Percentiles rank a stretch among this genome's conserved stretches.
Evolutionary conservation across 2,113 vertebrate genomes (phyloP).

Genomic region (Chelonoidis abingdonii): DNA sequence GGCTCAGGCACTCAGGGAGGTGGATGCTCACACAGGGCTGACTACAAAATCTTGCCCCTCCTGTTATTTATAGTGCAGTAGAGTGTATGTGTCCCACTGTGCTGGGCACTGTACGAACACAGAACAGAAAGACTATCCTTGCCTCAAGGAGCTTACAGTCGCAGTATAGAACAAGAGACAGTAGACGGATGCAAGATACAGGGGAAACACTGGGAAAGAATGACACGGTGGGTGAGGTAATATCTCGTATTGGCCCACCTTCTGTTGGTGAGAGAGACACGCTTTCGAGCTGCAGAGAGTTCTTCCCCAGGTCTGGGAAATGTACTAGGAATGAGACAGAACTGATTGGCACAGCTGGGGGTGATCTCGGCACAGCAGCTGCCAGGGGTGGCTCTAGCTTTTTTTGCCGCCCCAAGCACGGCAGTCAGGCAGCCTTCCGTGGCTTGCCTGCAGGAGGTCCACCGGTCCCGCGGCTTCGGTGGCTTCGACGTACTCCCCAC

Average conservation of each 20-base stretch:
- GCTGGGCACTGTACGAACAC: fast-evolving
- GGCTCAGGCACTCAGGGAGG: fast-evolving
- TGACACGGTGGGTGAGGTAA: fast-evolving
- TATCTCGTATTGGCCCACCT: neutral
- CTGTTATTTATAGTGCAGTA: fast-evolving
- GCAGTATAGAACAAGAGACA: fast-evolving
- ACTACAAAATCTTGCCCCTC: neutral
- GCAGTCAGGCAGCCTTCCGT: too few species aligned
- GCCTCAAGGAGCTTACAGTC: neutral
- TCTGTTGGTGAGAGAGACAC: neutral
- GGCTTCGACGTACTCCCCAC: too few species aligned
- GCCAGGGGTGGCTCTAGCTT: neutral
- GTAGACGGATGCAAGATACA: neutral
- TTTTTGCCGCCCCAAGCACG: too few species aligned
- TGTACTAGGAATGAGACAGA: neutral
- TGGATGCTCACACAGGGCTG: neutral
- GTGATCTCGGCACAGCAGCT: neutral
- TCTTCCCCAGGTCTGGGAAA: neutral
- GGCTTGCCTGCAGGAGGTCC: too few species aligned
- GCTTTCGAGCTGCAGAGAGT: neutral
- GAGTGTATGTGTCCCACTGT: fast-evolving
- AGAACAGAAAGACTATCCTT: fast-evolving
- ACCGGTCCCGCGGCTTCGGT: too few species aligned
- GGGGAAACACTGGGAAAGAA: fast-evolving
- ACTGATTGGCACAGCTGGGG: neutral